Evolutionary conservation across 2,797 vertebrate species (phyloP).

Genomic region (Falco novaeseelandiae): DNA sequence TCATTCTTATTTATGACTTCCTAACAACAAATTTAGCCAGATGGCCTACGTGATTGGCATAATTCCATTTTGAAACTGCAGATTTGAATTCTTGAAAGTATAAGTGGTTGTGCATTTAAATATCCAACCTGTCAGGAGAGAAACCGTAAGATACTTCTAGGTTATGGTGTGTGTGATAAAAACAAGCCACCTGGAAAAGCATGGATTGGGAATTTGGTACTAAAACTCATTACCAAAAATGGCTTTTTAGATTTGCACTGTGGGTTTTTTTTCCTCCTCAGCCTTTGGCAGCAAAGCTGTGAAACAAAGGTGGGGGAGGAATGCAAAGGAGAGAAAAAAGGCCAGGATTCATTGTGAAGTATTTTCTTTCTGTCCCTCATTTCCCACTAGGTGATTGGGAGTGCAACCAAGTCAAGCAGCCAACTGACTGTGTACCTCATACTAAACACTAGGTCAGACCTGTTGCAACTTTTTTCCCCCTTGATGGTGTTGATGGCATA

Average conservation of each 20-base stretch:
- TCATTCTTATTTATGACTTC: conserved; percentile 12
- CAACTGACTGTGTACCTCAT: rapidly evolving
- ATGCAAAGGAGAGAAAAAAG: neutral
- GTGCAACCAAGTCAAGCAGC: neutral
- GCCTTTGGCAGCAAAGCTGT: neutral
- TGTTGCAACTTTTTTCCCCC: neutral
- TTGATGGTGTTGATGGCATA: neutral
- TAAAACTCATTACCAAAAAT: neutral
- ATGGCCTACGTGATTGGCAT: neutral
- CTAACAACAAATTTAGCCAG: neutral
- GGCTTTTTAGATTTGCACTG: neutral
- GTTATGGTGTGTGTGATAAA: neutral
- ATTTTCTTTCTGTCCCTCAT: neutral
- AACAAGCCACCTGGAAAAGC: neutral
- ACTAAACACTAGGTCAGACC: neutral
- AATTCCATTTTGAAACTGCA: conserved; percentile 5
- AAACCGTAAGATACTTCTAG: neutral
- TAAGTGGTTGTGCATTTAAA: neutral
- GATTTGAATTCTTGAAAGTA: conserved; percentile 5
- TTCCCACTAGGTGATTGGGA: neutral
- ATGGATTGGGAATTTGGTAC: neutral
- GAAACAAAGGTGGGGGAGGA: neutral
- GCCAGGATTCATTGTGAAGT: neutral
- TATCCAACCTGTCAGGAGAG: neutral
- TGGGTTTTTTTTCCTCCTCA: neutral